Base-by-base conservation (phyloP, 2,113 vertebrate species). In the Rostratula benghalensis region DNA sequence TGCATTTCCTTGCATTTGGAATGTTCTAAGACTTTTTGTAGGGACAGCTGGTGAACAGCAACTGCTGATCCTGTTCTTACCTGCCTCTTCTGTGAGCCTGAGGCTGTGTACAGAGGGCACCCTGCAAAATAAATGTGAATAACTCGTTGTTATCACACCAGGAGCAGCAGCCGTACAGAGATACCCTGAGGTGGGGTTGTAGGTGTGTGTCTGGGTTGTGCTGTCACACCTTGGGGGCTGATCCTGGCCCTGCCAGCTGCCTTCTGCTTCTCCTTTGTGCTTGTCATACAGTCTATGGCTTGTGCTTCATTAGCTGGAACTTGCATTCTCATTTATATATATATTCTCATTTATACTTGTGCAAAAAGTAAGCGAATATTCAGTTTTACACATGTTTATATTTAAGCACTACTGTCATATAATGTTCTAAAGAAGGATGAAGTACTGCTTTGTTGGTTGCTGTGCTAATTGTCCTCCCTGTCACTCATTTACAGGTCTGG, bases 21-120 rank as follows among this genome's bases (percentile, higher is more conserved):
- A 1, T 17, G 23, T 67, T 22, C 18, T 13, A 7, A 78, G 41
- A 3, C 48, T 0, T 1, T 56, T 27, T 25, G 48, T 50, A 1
- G 31, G 27, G 31, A 33, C 45, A 77, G 57, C 80, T 71, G 85
- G 27, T 14, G 63, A 20, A 3, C 45, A 9, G 35, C 11, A 13
- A 17, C 46, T 14, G 41, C 79, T 77, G 13, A 18, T 41, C 24
- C 59, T 57, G 45, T 16, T 43, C 64, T 50, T 43, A 2, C 33
- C 28, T 46, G 53, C 21, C 46, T 30, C 46, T 37, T 48, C n/a
- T 64, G 3, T 10, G 57, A 31, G 61, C 0, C 1, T 48, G 78
- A 68, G 48, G 64, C 16, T 0, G 1, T 17, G 5, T 53, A 15
- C 33, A 28, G 41, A 41, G 48, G 64, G 43, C 37, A 68, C 17